Base-by-base conservation (phyloP, 1,140 invertebrate species). In the Drosophila willistoni region DNA sequence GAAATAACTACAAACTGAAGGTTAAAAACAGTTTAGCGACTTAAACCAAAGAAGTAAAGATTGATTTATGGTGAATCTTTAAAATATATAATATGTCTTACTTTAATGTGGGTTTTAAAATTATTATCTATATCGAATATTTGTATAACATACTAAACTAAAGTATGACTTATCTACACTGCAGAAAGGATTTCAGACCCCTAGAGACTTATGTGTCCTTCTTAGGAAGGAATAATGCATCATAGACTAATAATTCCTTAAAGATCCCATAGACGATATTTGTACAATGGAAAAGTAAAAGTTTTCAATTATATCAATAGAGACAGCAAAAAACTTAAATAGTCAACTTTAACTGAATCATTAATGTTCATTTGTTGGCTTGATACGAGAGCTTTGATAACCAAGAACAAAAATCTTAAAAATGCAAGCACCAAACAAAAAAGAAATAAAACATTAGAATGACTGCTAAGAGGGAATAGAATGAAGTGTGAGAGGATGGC, bases 331-430 rank as follows among this genome's bases (percentile, higher is more conserved):
- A 56, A 62, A 67, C 72, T 71, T 68, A 69, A 66, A 64, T 67
- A 62, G 68, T 13, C 17, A 34, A 59, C 76, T 71, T 77, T 80
- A 85, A 81, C 71, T 71, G 79, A 75, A 82, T 87, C 82, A 85
- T 85, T 85, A 86, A 82, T 82, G 81, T 85, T 83, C 83, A 79
- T 85, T 85, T 87, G 83, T 79, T 82, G 82, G 60, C 54, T 87
- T 73, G 82, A 85, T 85, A 78, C 70, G n/a, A 44, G 74, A 68
- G 75, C 22, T 44, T 34, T 73, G 81, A 86, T 85, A 85, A 75
- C 78, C 78, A 86, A 78, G 81, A 79, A 85, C 75, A 79, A 71
- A 83, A 86, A 81, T 79, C 74, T 13, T 63, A 36, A 19, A 44
- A 70, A 55, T 64, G 34, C 61, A 63, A 51, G 59, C 41, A 10